Conservation (phyloP, 2,797 vertebrate species). For the Distichodus sexfasciatus region DNA sequence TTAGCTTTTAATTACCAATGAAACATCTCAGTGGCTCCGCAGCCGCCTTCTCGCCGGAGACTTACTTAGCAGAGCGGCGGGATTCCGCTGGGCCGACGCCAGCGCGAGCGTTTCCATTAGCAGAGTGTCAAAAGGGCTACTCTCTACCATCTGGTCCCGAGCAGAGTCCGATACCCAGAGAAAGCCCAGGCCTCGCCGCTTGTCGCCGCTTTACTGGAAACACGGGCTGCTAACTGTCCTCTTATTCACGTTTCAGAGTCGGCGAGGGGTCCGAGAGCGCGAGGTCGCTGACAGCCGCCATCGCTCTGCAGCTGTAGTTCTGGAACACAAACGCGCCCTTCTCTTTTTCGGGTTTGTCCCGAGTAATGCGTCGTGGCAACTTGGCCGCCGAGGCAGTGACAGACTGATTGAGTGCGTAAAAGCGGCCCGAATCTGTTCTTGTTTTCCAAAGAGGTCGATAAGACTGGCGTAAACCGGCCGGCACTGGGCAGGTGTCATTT, state of each 20-base stretch:
- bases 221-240: slow-evolving; percentile 12
- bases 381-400: slow-evolving; percentile 39
- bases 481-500: slow-evolving; percentile 37
- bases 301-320: slow-evolving; percentile 17
- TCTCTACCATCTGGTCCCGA: slow-evolving; percentile 29
- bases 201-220: slow-evolving; percentile 1
- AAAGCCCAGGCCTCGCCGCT: slow-evolving; percentile 1
- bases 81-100: slow-evolving; percentile 26
- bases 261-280: slow-evolving; percentile 3
- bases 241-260: background rate
- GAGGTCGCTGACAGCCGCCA: slow-evolving; percentile 13
- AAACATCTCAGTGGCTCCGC: slow-evolving; percentile 46
- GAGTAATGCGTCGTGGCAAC: slow-evolving; percentile 30
- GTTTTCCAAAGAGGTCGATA: slow-evolving; percentile 42
- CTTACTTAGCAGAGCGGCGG: slow-evolving; percentile 36
- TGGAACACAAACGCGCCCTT: slow-evolving; percentile 16
- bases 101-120: slow-evolving; percentile 31
- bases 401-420: slow-evolving; percentile 38
- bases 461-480: slow-evolving; percentile 43
- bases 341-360: slow-evolving; percentile 16
- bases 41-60: slow-evolving; percentile 1
- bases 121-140: slow-evolving; percentile 28
- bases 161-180: slow-evolving; percentile 3
- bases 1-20: slow-evolving; percentile 50
- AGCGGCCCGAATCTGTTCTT: slow-evolving; percentile 34